Base-by-base conservation (phyloP, 2,888 invertebrate genomes). In the Folsomia manolachei region DNA sequence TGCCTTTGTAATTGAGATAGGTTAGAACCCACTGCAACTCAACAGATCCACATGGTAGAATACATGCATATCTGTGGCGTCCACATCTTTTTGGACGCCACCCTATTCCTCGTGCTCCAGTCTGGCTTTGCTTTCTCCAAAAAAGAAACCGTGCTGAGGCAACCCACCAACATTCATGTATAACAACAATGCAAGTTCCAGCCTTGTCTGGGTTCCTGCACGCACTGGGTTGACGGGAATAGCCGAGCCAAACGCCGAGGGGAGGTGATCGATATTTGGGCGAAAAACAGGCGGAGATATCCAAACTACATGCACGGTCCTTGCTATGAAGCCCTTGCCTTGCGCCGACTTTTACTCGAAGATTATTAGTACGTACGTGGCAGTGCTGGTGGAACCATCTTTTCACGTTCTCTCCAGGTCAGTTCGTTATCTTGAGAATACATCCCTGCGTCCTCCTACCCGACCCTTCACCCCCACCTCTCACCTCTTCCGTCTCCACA, bases 301-400 rank as follows among this genome's bases (percentile, higher is more conserved):
- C n/a, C n/a, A n/a, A n/a, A 70, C 18, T 67, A 21, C 52, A 24
- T 52, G 70, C 64, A 70, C 27, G 26, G 39, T 52, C 61, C 61
- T 52, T 56, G 62, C 51, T n/a, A n/a, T n/a, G n/a, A n/a, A 65
- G 69, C 63, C 71, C 65, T 69, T 75, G 77, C 73, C 75, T 65
- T 77, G 77, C 77, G 77, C 77, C 70, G 71, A 73, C 74, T 69
- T 73, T 67, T 56, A 70, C 68, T 70, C 63, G 67, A 39, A 52
- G 51, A 68, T 56, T 70, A 73, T 71, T 77, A 80, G 80, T 80
- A 79, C 74, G 76, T 78, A 78, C 74, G 78, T 78, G 77, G 75
- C 77, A 76, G 77, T 80, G 76, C 76, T 78, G 73, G 76, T 77
- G 79, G 74, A 75, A 78, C 75, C 76, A 77, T 77, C 77, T 67